Base-by-base conservation (phyloP, 2,113 vertebrate species). In the Addax nasomaculatus region DNA sequence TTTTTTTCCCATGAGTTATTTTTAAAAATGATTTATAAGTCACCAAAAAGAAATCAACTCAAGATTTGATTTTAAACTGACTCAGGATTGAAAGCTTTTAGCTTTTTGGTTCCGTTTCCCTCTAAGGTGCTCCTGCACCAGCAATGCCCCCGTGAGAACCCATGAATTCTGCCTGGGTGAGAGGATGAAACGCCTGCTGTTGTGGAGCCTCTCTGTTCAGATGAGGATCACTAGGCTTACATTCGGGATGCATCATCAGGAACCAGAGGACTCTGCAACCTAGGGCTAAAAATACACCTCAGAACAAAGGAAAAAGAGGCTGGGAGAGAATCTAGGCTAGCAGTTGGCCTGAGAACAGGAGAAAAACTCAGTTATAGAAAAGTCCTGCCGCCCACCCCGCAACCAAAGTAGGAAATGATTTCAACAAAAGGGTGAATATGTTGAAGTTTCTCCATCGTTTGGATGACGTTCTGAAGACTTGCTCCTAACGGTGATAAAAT, bases 11-110 rank as follows among this genome's bases (percentile, higher is more conserved):
- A 53, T 0, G 2, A 3, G 1, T 89, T 85, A 94, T 84, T 94
- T 97, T 96, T 55, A 79, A 95, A 96, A 85, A 57, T 64, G 3
- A 93, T 87, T 92, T 76, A n/a, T 93, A 95, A 70, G 9, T 89
- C 53, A 21, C 67, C 53, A 39, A 91, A 88, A 62, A 76, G 67
- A 84, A 87, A 87, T 92, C 11, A 78, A 57, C 49, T 64, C 16
- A 91, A 95, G 89, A 78, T 21, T 85, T 64, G 36, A 89, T 78
- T 89, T 94, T 45, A 43, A 88, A 36, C 55, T 89, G 36, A 90
- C 64, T 78, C 9, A 51, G 47, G 14, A 60, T 70, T 73, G 57
- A 39, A 86, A 83, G 27, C 29, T 33, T n/a, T 12, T n/a, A 25
- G 53, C 13, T 73, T 53, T 58, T 45, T 60, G 14, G 16, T 47